A percentile compares a stretch with the other conserved stretches of the same genome.
Conservation (phyloP, 2,888 invertebrate species). For the Sturmia bella region DNA sequence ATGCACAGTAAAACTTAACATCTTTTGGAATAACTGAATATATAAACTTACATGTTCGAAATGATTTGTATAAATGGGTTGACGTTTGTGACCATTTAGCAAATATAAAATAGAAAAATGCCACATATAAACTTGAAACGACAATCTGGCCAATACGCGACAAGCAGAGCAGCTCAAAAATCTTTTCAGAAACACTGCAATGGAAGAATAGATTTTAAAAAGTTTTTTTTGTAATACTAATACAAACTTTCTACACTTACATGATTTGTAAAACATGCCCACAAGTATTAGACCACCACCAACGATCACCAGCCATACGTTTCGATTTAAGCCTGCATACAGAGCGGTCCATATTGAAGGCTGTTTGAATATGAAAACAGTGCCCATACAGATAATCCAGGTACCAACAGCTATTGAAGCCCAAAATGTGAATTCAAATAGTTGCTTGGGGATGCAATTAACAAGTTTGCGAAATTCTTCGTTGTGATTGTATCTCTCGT, state of each 20-base stretch:
- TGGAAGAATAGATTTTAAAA: background rate
- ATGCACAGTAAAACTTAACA: background rate
- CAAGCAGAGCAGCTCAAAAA: conserved; percentile 69
- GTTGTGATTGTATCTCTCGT: conserved; percentile 68
- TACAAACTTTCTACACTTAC: conserved; percentile 73
- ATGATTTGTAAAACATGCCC: conserved; percentile 76
- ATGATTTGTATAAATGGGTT: conserved; percentile 75
- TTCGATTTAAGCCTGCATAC: conserved; percentile 81
- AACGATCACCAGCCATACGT: conserved; percentile 78
- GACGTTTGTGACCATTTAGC: conserved; percentile 71
- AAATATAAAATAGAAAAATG: conserved; percentile 75
- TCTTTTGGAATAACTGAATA: background rate
- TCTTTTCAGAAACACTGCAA: conserved; percentile 61
- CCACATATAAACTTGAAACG: conserved; percentile 78
- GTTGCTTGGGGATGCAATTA: conserved; percentile 65
- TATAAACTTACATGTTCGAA: conserved; percentile 73
- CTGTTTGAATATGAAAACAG: conserved; percentile 77
- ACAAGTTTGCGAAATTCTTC: conserved; percentile 40
- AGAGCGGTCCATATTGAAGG: conserved; percentile 80
- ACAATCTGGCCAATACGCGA: conserved; percentile 75
- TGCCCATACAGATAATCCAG: conserved; percentile 74
- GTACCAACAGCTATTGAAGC: conserved; percentile 69
- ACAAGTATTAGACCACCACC: conserved; percentile 74
- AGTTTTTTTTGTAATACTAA: background rate
- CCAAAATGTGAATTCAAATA: conserved; percentile 73